phyloP scores from a whole-genome alignment of 2,113 vertebrate genomes.

The Nestor notabilis region DNA sequence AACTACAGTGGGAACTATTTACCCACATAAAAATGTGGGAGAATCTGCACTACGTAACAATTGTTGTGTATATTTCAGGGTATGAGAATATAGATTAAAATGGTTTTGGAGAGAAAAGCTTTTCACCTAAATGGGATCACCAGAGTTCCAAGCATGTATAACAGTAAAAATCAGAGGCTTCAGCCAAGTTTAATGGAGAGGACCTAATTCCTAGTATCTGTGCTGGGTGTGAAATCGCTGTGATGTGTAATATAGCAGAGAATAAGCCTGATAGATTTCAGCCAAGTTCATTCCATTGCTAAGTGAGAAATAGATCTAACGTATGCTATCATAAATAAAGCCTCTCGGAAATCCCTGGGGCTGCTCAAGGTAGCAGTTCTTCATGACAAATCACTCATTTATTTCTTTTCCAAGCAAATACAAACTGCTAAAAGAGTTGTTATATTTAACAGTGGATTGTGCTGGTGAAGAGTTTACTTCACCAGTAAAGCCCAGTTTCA shows the following conservation, averaged over 20 bases:
- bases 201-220: neutral
- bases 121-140: neutral
- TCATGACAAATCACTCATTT: neutral
- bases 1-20: neutral
- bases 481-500: neutral
- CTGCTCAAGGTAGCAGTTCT: neutral
- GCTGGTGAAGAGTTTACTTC: neutral
- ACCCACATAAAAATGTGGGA: neutral
- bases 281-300: neutral
- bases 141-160: neutral
- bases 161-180: neutral
- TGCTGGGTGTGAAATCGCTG: neutral
- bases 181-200: neutral
- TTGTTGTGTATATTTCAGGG: neutral
- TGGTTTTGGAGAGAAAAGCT: neutral
- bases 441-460: neutral
- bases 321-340: neutral
- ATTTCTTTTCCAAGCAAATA: neutral
- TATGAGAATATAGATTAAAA: neutral
- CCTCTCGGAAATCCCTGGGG: neutral
- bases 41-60: neutral
- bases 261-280: neutral
- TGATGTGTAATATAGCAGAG: neutral
- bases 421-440: neutral
- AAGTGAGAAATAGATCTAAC: neutral